Percentiles rank a stretch among this genome's conserved stretches.
Conservation (phyloP, 2,797 vertebrate genomes). For the Myoxocephalus aenaeus region DNA sequence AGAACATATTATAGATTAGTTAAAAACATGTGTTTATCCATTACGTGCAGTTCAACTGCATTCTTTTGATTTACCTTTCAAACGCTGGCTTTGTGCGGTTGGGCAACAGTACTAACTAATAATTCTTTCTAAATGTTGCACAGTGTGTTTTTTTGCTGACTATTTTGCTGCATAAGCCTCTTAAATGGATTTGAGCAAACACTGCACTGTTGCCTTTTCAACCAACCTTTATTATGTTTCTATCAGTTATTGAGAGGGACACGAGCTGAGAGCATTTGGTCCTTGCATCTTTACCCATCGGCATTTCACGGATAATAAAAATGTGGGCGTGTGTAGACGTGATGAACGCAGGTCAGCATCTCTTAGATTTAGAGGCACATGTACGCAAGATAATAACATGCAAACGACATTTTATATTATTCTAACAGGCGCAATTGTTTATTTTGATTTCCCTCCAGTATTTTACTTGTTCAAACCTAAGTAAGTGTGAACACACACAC, state of each 20-base stretch:
- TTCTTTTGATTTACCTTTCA: not conserved
- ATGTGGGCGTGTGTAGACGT: not conserved
- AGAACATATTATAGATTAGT: slow-evolving; percentile 3
- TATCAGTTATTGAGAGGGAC: not conserved
- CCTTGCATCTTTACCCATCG: not conserved
- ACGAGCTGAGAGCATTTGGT: not conserved
- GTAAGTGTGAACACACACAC: not conserved
- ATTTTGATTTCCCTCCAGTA: not conserved
- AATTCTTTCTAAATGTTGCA: slow-evolving; percentile 14
- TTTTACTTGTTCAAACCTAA: not conserved
- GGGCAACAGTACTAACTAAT: not conserved
- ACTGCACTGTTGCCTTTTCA: not conserved
- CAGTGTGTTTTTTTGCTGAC: slow-evolving; percentile 20
- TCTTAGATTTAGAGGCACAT: not conserved
- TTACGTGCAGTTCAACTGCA: not conserved
- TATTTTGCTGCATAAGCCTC: slow-evolving; percentile 24
- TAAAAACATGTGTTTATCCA: not conserved
- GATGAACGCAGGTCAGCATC: not conserved
- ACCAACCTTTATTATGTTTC: not conserved
- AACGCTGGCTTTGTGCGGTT: not conserved
- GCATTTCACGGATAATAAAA: not conserved
- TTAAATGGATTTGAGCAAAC: slow-evolving; percentile 8
- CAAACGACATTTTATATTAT: slow-evolving; percentile 1
- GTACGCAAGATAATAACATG: not conserved
- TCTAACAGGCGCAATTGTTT: not conserved